Evolutionary conservation across 1,140 invertebrate species (phyloP).

Genomic region (Bombus cullumanus): DNA sequence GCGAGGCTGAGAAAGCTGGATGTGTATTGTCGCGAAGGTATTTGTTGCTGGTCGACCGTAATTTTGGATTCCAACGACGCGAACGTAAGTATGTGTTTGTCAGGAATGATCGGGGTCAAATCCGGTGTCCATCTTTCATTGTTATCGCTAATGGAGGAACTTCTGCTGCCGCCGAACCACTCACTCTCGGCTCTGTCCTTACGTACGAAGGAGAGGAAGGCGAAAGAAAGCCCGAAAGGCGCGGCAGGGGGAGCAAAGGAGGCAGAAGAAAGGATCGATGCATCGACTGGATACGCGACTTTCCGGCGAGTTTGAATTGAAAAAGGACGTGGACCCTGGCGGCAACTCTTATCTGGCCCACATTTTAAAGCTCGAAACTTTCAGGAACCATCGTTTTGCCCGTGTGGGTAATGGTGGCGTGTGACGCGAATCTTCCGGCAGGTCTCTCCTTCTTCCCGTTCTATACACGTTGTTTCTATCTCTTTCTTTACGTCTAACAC

Average conservation of each 20-base stretch:
- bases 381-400: conserved; percentile 28
- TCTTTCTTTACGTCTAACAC: not conserved
- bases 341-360: conserved; percentile 69
- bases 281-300: conserved; percentile 62
- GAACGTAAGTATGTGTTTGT: conserved; percentile 67
- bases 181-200: conserved; percentile 52
- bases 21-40: conserved; percentile 18
- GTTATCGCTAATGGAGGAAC: conserved; percentile 79
- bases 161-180: conserved; percentile 62
- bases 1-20: conserved; percentile 1
- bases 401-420: conserved; percentile 40
- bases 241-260: not conserved
- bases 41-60: conserved; percentile 38
- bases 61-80: conserved; percentile 51
- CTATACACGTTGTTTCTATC: not conserved
- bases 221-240: conserved; percentile 35
- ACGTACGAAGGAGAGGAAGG: conserved; percentile 7
- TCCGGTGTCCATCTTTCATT: conserved; percentile 76
- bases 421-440: conserved; percentile 50
- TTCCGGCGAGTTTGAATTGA: conserved; percentile 67
- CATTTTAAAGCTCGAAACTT: conserved; percentile 68
- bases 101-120: conserved; percentile 66
- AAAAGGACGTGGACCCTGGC: conserved; percentile 61
- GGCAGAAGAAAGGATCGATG: conserved; percentile 54
- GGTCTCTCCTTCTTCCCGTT: not conserved